phyloP scores from a whole-genome alignment of 2,888 invertebrate genomes.

The Romanomermis culicivorax region DNA sequence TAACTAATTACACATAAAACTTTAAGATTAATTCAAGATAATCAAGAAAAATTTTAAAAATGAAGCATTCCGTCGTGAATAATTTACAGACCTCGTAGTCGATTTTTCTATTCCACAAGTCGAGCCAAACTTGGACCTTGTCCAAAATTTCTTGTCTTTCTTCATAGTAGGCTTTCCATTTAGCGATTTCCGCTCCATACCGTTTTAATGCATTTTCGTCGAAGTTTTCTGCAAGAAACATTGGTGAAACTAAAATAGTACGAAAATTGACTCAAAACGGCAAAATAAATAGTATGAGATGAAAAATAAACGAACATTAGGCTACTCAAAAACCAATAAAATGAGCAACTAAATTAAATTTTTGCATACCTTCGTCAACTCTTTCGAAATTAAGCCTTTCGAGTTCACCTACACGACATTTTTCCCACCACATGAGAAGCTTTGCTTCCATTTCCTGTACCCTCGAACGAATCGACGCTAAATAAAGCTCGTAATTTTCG shows the following conservation, averaged over 20 bases:
- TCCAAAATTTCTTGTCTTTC: not conserved
- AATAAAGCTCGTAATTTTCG: not conserved
- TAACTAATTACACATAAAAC: too few relatives aligned
- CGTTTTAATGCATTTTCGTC: not conserved
- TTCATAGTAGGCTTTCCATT: constrained; percentile 1
- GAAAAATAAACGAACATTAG: too few relatives aligned
- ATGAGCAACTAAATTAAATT: not conserved
- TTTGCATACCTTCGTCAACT: not conserved
- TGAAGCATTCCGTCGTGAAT: too few relatives aligned
- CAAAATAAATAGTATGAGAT: not conserved
- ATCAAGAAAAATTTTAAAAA: too few relatives aligned
- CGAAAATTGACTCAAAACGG: not conserved
- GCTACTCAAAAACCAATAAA: too few relatives aligned
- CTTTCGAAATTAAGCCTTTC: not conserved
- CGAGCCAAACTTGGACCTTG: not conserved
- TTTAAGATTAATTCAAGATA: too few relatives aligned
- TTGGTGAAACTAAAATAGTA: not conserved
- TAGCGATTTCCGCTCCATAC: not conserved
- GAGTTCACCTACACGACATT: not conserved
- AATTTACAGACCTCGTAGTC: constrained; percentile 1
- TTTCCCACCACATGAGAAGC: not conserved
- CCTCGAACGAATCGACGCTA: not conserved
- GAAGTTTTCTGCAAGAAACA: not conserved
- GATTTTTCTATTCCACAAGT: not conserved
- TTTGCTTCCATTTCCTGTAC: not conserved